A percentile compares a stretch with the other conserved stretches of the same genome.
Evolutionary conservation across 2,113 vertebrate species (phyloP).

Genomic region (Phrynocephalus versicolor): DNA sequence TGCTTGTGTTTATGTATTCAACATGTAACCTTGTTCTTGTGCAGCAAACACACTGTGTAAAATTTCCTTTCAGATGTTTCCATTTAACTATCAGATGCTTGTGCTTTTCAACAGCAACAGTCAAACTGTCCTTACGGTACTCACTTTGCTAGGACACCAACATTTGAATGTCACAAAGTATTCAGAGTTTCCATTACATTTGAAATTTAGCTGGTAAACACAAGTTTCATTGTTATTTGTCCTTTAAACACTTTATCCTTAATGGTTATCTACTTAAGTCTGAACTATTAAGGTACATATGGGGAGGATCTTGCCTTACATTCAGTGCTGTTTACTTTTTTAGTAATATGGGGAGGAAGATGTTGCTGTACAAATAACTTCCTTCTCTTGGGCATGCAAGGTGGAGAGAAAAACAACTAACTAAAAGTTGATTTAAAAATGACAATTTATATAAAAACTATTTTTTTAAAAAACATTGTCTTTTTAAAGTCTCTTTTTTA

Average conservation of each 20-base stretch:
- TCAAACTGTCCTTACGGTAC: background rate
- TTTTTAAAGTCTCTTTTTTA: too few relatives aligned
- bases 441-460: too few relatives aligned
- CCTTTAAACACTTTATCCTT: too few relatives aligned
- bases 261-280: background rate
- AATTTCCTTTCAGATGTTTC: background rate
- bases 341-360: background rate
- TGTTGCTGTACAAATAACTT: too few relatives aligned
- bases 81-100: background rate
- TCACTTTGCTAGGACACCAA: background rate
- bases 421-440: too few relatives aligned
- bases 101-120: background rate
- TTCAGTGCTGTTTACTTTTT: background rate
- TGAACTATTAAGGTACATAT: background rate
- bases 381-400: too few relatives aligned
- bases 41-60: background rate
- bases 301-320: background rate
- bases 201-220: slow-evolving; percentile 27
- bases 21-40: background rate
- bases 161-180: slow-evolving; percentile 4
- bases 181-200: slow-evolving; percentile 13
- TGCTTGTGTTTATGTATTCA: background rate
- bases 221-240: slow-evolving; percentile 39
- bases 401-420: too few relatives aligned
- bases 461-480: too few relatives aligned